Evolutionary conservation across 2,113 vertebrate genomes (phyloP), one percentile per base, ranked within the genome.

Genomic region (Prochilodus magdalenae): DNA sequence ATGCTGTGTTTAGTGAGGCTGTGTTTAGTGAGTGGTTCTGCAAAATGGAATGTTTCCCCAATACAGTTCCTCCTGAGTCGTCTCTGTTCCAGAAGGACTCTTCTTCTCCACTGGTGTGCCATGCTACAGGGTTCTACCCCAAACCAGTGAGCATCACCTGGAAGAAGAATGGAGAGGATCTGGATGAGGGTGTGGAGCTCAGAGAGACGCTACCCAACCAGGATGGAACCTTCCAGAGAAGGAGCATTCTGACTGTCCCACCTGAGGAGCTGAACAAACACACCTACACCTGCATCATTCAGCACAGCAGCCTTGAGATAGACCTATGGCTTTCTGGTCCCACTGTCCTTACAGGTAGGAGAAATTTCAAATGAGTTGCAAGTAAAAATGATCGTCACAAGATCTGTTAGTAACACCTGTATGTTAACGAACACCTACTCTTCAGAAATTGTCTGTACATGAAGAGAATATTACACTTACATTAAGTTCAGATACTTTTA

Each of bases 181-280:
- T 88, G 51, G 3, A 89, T 11, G 83, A 87, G 16, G 44, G 84
- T 5, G 87, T 93, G 66, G 75, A 85, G 0, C 16, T 49, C 0
- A 67, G 83, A 26, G 85, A 89, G 67, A 83, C 85, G 67, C 80
- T 89, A 53, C 87, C 82, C 69, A 91, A 91, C 44, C 69, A 75
- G 0, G 87, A 90, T 27, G 86, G 90, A 33, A 86, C 86, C 51
- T 92, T 90, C 80, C 88, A 91, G 89, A 80, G 63, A 60, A 84
- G 72, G 0, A 53, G 67, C 20, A 81, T 65, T 8, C 33, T 93
- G 55, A 70, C 0, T 1, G 75, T 81, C 5, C 22, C 11, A 24
- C 27, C 83, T 62, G 74, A 85, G 1, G 79, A 85, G 47, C 0
- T 6, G 47, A 44, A 81, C 15, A 73, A 67, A 0, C n/a, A 73